Base-by-base conservation (phyloP, 2,888 invertebrate genomes). In the Sericinus montela region DNA sequence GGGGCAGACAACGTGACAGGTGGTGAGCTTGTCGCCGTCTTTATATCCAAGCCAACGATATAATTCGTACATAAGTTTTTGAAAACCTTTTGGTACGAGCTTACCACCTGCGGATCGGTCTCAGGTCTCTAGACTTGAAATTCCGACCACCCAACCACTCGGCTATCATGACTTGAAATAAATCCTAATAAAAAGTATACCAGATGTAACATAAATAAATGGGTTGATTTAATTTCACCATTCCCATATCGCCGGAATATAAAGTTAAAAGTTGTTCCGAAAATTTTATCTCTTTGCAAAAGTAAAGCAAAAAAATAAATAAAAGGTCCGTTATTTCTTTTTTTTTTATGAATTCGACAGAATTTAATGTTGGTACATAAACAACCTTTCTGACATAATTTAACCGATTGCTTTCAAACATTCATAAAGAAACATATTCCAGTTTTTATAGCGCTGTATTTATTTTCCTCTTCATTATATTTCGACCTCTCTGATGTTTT, bases 261-360 rank as follows among this genome's bases (percentile, higher is more conserved):
- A 23, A 42, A 42, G 42, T 32, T 11, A 11, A 42, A 42, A 16
- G 42, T 9, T 7, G 19, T 32, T 16, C 11, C 13, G 16, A 45
- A 45, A 30, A 37, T 44, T 37, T 45, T 30, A 45, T 45, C 38
- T 45, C 11, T 38, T 30, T 45, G 37, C 45, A 38, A 45, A 45
- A 16, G 30, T 38, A 13, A 30, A 38, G 29, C 38, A 19, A 42
- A 42, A 42, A 32, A 11, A 14, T n/a, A n/a, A n/a, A n/a, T n/a
- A n/a, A n/a, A 16, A 19, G 38, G 30, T 11, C 3, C 38, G 29
- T 29, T 30, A 45, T 38, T 19, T 38, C 16, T 45, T 15, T 1
- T 30, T 14, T 19, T 19, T 14, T 19, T 19, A 10, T 23, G 16
- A 9, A 29, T 25, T 14, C 36, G 11, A 14, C 29, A 4, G 6